Base-by-base conservation (phyloP, 2,888 invertebrate species). In the Julus scandinavius region DNA sequence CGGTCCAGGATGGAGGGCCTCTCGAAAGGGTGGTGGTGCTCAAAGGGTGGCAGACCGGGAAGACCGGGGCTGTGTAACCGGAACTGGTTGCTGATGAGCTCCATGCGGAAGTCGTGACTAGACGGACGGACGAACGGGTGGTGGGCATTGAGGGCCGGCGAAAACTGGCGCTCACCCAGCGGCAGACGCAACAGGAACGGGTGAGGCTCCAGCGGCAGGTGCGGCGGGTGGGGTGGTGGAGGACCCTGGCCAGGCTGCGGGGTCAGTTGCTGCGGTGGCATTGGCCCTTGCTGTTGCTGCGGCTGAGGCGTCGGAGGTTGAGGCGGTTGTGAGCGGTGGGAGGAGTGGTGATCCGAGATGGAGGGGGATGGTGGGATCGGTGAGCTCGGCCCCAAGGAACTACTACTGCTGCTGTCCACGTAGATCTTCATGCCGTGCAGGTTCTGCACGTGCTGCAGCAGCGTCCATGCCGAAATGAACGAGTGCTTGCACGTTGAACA, bases 351-450 rank as follows among this genome's bases (percentile, higher is more conserved):
- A 86, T 88, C 89, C 89, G 89, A 17, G 89, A 87, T 13, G n/a
- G 90, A 86, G 88, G 90, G 85, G 88, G 90, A 89, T 15, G 85
- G 87, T 7, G 86, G 87, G 50, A 87, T 45, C 17, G 88, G 83
- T 40, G 54, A 89, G 89, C 85, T 80, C 6, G 89, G 88, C 50
- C 87, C 85, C 20, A 80, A 49, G 20, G 88, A 63, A 54, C 54
- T 54, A 15, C 54, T 54, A 54, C 54, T 54, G 54, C 54, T 54
- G 58, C 88, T 93, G 91, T 96, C 96, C 88, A 96, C 94, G 94
- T 98, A 99, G 91, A 99, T 97, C 92, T 97, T 96, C 90, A 98
- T 96, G 38, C 98, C 98, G 92, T 99, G 99, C 89, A 96, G 95
- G 91, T 96, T 96, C 92, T 99, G 98, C 49, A 97, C 98, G 92